These are phyloP conservation scores for Gobius niger DNA, from an alignment of 2,113 vertebrate genomes.

Conservation along the genomic window DNA sequence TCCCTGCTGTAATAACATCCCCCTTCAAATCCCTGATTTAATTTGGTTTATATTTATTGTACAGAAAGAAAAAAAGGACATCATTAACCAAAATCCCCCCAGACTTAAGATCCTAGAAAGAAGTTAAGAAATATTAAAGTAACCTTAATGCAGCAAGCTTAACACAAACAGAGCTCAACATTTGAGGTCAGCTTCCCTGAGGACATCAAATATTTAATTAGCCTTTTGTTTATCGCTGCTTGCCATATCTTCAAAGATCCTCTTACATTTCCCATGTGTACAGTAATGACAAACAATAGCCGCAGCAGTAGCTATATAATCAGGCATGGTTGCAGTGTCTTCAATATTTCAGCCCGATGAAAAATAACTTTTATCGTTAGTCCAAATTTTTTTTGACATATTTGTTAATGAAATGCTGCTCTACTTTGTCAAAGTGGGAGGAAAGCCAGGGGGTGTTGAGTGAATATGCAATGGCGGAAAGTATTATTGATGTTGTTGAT, in stretches of 20 bases:
- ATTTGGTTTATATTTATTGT: too few species aligned
- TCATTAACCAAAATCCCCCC: too few species aligned
- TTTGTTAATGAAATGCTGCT: conserved; percentile 44
- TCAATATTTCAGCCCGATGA: conserved; percentile 48
- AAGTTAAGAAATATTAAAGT: too few species aligned
- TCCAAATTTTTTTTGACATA: conserved; percentile 24
- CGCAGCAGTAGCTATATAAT: conserved; percentile 13
- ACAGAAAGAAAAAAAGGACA: too few species aligned
- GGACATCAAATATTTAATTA: background rate
- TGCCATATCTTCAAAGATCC: background rate
- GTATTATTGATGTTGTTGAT: conserved; percentile 57
- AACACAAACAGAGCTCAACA: background rate
- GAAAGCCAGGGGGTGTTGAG: conserved; percentile 29
- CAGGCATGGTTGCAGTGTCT: conserved; percentile 23
- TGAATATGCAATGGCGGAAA: background rate
- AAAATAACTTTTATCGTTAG: conserved; percentile 40
- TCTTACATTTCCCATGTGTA: background rate
- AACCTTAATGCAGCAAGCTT: background rate
- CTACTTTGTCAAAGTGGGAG: conserved; percentile 38
- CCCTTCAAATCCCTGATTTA: too few species aligned
- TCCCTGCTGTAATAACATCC: too few species aligned
- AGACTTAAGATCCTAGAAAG: too few species aligned
- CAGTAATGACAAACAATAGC: background rate
- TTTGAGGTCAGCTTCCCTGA: background rate
- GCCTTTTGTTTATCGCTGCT: background rate